Evolutionary conservation across 2,113 vertebrate species (phyloP), one percentile per base, ranked within the genome.

Genomic region (Euleptes europaea): DNA sequence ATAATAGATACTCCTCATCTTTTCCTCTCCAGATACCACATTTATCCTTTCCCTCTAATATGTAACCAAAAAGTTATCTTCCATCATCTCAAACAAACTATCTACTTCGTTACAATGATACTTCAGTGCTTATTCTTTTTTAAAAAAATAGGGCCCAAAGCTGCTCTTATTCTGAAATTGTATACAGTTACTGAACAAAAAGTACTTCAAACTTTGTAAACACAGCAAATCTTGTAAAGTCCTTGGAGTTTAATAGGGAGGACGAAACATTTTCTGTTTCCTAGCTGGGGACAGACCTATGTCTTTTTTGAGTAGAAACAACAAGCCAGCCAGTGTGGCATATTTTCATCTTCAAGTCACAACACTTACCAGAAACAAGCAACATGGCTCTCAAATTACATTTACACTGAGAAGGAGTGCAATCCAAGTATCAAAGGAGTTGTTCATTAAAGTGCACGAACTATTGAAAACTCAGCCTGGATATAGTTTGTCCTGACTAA

Each of bases 321-420:
- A 88, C 33, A 92, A 93, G 80, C 31, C n/a, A n/a, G n/a, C n/a
- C 28, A 80, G 15, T 35, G 57, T 75, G 70, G 80, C 85, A 86
- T 83, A 90, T 95, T 94, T 94, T 95, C 80, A 80, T 92, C 85
- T 94, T 90, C 72, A 89, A 90, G 69, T 93, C 83, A 93, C 85
- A 93, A 70, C 63, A 88, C 79, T 94, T 93, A 92, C 42, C 38
- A 88, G 77, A 91, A 94, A 90, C 75, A 92, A 91, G 81, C 42
- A 89, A 90, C 14, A 89, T 91, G 72, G 60, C 74, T 82, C 84
- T 92, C 86, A 92, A 89, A 86, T 93, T 91, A 63, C 21, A 92
- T 92, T 93, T 94, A 90, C 49, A 71, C 63, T 19, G 10, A 92
- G 91, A 71, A 6, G 69, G n/a, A 89, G 88, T 89, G 26, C 89